Evolutionary conservation across 2,113 vertebrate genomes (phyloP).

Genomic region (Amphiprion ocellaris): DNA sequence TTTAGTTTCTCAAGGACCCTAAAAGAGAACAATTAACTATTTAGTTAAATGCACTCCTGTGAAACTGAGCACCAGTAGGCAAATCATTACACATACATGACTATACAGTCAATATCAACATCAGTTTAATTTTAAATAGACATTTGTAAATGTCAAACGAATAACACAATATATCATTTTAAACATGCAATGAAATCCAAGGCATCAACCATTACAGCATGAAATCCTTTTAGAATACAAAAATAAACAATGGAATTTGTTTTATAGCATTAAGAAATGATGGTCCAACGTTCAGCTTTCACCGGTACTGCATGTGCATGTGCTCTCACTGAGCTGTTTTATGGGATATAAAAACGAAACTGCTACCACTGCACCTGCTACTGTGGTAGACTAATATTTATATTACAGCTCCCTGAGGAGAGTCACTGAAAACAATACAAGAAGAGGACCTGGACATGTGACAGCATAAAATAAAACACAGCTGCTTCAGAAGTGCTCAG

Average conservation of each 20-base stretch:
- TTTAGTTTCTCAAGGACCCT: too few species aligned
- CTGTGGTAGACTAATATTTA: too few species aligned
- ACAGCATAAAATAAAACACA: not conserved
- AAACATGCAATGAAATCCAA: constrained; percentile 40
- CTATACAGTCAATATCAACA: constrained; percentile 6
- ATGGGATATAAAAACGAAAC: constrained; percentile 7
- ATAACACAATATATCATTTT: constrained; percentile 13
- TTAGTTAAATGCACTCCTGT: not conserved
- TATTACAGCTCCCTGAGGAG: too few species aligned
- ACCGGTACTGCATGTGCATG: not conserved
- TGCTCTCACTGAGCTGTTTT: constrained; percentile 35
- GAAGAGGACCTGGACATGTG: not conserved
- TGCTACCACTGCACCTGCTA: too few species aligned
- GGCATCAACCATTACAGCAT: constrained; percentile 37
- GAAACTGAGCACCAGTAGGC: not conserved
- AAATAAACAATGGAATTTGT: constrained; percentile 72
- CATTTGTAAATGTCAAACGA: not conserved
- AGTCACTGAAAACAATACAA: too few species aligned
- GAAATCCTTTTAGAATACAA: constrained; percentile 55
- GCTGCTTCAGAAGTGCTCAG: not conserved
- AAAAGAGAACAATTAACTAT: not conserved
- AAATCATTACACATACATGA: not conserved
- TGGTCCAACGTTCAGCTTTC: not conserved
- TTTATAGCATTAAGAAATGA: constrained; percentile 26
- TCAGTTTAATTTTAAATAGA: constrained; percentile 33